phyloP scores from a whole-genome alignment of 2,888 invertebrate species.

The Dasypogon diadema region DNA sequence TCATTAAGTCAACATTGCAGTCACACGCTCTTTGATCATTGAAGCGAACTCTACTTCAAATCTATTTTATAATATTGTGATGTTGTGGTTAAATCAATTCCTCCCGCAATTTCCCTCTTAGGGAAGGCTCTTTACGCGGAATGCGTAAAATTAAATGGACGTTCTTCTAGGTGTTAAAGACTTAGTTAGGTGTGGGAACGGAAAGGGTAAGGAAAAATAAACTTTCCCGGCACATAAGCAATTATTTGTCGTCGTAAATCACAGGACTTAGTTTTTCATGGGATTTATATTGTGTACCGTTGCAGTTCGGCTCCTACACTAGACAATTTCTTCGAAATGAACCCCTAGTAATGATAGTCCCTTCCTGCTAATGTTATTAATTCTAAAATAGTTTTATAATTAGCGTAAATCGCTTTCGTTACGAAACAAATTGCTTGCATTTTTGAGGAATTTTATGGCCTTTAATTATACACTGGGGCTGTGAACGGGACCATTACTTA shows the following conservation, averaged over 20 bases:
- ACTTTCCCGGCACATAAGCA: background rate
- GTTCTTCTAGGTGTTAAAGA: background rate
- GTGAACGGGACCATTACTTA: background rate
- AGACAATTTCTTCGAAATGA: background rate
- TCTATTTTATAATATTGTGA: background rate
- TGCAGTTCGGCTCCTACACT: background rate
- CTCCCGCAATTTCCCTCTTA: background rate
- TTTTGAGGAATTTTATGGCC: background rate
- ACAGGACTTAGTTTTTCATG: background rate
- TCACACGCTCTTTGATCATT: background rate
- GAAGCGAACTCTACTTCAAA: background rate
- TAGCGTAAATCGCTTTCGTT: background rate
- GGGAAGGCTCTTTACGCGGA: background rate
- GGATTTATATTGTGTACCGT: background rate
- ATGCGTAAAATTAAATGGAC: background rate
- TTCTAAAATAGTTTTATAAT: slow-evolving; percentile 1
- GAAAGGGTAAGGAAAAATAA: background rate
- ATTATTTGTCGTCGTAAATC: background rate
- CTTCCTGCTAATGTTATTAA: background rate
- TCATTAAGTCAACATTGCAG: background rate
- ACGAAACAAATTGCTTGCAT: background rate
- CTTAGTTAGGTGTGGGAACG: too few relatives aligned
- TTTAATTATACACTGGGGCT: background rate
- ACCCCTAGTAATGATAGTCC: background rate
- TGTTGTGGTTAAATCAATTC: background rate